Evolutionary conservation across 2,888 invertebrate genomes (phyloP), one percentile per base, ranked within the genome.

Genomic region (Salticus scenicus): DNA sequence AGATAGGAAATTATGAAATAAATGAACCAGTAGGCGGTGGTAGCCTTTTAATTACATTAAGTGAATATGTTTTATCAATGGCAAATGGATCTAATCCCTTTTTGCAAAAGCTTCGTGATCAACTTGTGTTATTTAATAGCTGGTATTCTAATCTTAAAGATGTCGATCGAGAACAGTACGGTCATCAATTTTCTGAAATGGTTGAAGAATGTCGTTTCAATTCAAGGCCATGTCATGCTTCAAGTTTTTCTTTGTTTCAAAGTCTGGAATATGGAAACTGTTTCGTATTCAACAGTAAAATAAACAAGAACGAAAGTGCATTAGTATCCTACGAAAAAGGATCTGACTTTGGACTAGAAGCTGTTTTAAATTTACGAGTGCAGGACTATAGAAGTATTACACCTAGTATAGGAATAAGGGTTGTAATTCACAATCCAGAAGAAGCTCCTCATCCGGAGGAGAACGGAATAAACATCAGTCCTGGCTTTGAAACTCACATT

Each of bases 391-490:
- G 87, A 12, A 70, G 74, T 17, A 78, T 88, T 4, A 86, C 89
- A 0, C 47, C 81, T 24, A 79, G 73, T 41, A 71, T 87, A 2
- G 89, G 89, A 0, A 63, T 87, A 8, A 42, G 87, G 20, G 86
- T 89, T 12, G 82, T 88, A 63, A 73, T 89, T 12, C 89, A 89
- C 75, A 51, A 72, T 42, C 79, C 85, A 10, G 74, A 87, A 14
- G 88, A 88, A 2, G 41, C 70, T 28, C 79, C 85, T 7, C 64
- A 85, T 27, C 85, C 85, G 0, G 47, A 24, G 7, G 79, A 79
- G 12, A 24, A 70, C 27, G 85, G 85, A 0, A 17, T 79, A 0
- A 75, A 79, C 37, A 71, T 79, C 27, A 79, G 71, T 41, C 85
- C 85, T 0, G 75, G 85, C 1, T 79, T 42, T 17, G 85, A 80